Evolutionary conservation across 2,888 invertebrate genomes (phyloP).

Genomic region (Lingula anatina): DNA sequence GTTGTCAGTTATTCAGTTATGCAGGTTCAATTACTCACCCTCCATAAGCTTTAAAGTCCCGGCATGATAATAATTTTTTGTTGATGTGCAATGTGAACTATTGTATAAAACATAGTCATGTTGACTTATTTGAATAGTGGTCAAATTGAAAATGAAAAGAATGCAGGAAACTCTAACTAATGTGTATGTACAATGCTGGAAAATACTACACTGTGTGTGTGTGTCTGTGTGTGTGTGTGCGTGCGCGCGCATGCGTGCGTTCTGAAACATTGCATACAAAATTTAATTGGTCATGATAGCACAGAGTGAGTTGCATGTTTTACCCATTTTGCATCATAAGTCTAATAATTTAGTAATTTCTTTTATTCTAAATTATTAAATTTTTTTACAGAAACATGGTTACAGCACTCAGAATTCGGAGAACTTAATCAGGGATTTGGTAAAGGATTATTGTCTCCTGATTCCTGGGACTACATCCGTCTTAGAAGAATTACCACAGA

Average conservation of each 20-base stretch:
- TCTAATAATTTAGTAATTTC: neutral
- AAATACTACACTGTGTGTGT: too few species aligned
- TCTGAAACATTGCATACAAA: neutral
- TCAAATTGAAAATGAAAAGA: too few species aligned
- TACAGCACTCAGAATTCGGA: conserved; percentile 73
- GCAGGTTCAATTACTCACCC: too few species aligned
- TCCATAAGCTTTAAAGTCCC: neutral
- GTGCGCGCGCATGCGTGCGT: neutral
- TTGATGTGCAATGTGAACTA: too few species aligned
- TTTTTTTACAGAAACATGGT: conserved; percentile 62
- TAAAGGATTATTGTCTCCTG: conserved; percentile 77
- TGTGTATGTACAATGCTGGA: too few species aligned
- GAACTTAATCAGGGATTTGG: conserved; percentile 70
- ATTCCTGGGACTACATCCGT: conserved; percentile 67
- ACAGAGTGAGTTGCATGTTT: neutral
- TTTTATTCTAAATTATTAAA: too few species aligned
- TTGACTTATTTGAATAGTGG: too few species aligned
- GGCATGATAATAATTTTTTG: too few species aligned
- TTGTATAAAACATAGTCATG: too few species aligned
- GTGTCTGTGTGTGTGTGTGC: too few species aligned
- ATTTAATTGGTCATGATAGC: neutral
- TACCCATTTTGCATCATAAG: neutral
- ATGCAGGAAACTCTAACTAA: too few species aligned
- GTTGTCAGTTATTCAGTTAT: too few species aligned
- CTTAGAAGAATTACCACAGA: conserved; percentile 67